These are phyloP conservation scores for Prinia subflava DNA, from an alignment of 2,113 vertebrate genomes.

Conservation along the genomic window DNA sequence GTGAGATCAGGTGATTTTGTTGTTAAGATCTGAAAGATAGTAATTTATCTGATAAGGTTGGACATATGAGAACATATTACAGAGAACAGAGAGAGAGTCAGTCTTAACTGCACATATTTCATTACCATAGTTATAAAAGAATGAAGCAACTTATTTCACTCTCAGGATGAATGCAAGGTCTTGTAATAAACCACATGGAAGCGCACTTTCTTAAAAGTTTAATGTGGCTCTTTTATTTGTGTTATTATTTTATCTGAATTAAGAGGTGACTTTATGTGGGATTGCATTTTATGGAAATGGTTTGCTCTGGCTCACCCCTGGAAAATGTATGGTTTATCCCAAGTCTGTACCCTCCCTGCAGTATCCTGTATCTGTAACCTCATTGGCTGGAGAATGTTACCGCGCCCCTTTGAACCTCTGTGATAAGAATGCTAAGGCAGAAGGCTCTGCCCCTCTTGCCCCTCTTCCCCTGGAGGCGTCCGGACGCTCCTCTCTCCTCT, in stretches of 20 bases:
- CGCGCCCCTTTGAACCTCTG: too few relatives aligned
- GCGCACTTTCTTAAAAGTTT: neutral
- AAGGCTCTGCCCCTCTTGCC: too few relatives aligned
- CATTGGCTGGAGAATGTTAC: too few relatives aligned
- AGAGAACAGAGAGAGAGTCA: neutral
- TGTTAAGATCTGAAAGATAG: neutral
- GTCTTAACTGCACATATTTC: neutral
- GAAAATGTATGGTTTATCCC: too few relatives aligned
- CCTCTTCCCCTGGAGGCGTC: too few relatives aligned
- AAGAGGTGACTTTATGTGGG: neutral
- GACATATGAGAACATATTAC: neutral
- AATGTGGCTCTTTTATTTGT: neutral
- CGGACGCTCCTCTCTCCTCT: too few relatives aligned
- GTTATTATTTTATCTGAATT: neutral
- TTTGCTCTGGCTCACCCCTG: too few relatives aligned
- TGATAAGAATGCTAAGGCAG: too few relatives aligned
- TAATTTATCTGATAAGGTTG: neutral
- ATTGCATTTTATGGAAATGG: too few relatives aligned
- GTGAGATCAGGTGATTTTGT: neutral
- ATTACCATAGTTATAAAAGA: neutral
- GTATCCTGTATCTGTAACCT: too few relatives aligned
- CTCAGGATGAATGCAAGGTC: neutral
- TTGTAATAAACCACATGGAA: neutral
- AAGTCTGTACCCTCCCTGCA: too few relatives aligned
- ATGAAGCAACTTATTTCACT: neutral